Evolutionary conservation across 1,140 invertebrate genomes (phyloP), one percentile per base, ranked within the genome.

Genomic region (Phocides pigmalion): DNA sequence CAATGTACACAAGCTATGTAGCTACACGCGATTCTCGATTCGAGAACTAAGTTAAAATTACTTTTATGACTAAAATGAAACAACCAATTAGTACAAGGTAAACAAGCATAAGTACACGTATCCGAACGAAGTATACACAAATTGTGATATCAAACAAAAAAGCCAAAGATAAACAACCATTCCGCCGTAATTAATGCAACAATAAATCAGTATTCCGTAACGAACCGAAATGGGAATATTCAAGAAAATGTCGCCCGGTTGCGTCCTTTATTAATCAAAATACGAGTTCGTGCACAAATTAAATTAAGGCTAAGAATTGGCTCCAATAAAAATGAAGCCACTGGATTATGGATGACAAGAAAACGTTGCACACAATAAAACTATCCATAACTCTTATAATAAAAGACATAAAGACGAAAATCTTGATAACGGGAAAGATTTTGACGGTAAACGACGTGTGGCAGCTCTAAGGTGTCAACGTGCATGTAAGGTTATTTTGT

Each of bases 241-340:
- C 54, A 22, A 79, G 74, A 75, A n/a, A 69, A 74, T 72, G 74
- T 79, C 75, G 69, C 72, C 51, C 69, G 65, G 73, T 73, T 72
- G 46, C 63, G 51, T 72, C 66, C 68, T 50, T 72, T 71, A 82
- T 84, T 80, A 84, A 83, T 82, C 77, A 81, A 76, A 82, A 80
- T 69, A 78, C 67, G 66, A 75, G 67, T 70, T 74, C 77, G 51
- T 66, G 62, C 62, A 64, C 70, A 81, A 84, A 84, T 84, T 82
- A 84, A 86, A 86, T 86, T 86, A 80, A 77, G 73, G 51, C 64
- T 69, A 69, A 74, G 74, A 72, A 78, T 81, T 72, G 62, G 64
- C 69, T 69, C 62, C 62, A 65, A 74, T 71, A 74, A 72, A 72
- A 76, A 72, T 49, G 72, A 64, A 62, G 73, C 79, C 78, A 81